phyloP scores from a whole-genome alignment of 2,113 vertebrate genomes.

The Cromileptes altivelis region DNA sequence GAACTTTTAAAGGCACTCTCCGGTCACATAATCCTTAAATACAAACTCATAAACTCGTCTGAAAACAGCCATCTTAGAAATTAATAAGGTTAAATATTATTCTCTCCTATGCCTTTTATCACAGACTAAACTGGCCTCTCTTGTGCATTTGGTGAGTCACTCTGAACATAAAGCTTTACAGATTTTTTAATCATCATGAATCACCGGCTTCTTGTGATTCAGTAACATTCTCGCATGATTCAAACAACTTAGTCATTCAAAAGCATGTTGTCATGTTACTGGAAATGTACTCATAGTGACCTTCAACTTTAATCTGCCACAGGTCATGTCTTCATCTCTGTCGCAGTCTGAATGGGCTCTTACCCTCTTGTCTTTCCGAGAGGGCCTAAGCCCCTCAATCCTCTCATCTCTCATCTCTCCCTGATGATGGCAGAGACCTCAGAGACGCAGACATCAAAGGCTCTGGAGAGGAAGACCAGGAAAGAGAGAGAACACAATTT shows the following conservation, averaged over 20 bases:
- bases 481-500: constrained; percentile 35
- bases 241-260: not conserved
- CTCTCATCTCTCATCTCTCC: constrained; percentile 63
- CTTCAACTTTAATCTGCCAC: constrained; percentile 55
- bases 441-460: constrained; percentile 53
- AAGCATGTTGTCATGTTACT: constrained; percentile 14
- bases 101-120: constrained; percentile 9
- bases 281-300: constrained; percentile 39
- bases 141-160: not conserved
- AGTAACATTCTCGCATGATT: not conserved
- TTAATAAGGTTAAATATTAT: constrained; percentile 6
- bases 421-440: constrained; percentile 54
- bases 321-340: constrained; percentile 44
- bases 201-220: not conserved
- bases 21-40: constrained; percentile 11
- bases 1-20: not conserved
- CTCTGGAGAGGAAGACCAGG: constrained; percentile 8
- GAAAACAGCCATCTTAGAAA: constrained; percentile 9
- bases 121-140: not conserved
- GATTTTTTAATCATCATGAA: not conserved
- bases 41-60: constrained; percentile 15
- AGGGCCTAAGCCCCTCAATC: constrained; percentile 57
- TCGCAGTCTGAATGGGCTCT: constrained; percentile 49
- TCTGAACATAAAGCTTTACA: not conserved
- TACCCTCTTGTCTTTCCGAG: constrained; percentile 34